Base-by-base conservation (phyloP, 2,888 invertebrate species). In the Phlogophora meticulosa region DNA sequence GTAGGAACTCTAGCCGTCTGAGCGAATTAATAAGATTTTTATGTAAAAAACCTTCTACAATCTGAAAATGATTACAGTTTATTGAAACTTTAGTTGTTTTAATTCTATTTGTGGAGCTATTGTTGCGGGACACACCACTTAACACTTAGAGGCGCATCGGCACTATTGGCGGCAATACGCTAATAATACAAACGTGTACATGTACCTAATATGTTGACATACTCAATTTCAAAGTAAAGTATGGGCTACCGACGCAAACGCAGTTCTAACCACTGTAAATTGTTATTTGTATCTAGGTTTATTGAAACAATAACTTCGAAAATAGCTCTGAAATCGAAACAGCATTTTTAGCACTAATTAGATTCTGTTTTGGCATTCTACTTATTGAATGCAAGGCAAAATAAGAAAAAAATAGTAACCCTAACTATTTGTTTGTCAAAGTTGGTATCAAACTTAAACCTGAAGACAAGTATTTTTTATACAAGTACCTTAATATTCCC, bases 101-200 rank as follows among this genome's bases (percentile, higher is more conserved):
- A 72, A 48, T 28, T 56, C 42, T 63, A 57, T 66, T 73, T 78
- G 78, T 68, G 34, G 61, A 60, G n/a, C 40, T 64, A 71, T 81
- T 79, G 75, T 80, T 75, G 74, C 74, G 78, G 43, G 68, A 72
- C 63, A 63, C 48, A 60, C 65, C 62, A 81, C 71, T 88, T 88
- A 85, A 65, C 88, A 84, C 83, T 46, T 74, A 20, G 4, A 56
- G 43, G 66, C 61, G 65, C 63, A 79, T 82, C 67, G 60, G 42
- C 60, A 60, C 64, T 52, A 75, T 86, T 84, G 53, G 58, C 83
- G 68, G 53, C 53, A 72, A 53, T 55, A 64, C 62, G 82, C 76
- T 87, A 88, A 88, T 83, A 63, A 69, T 74, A 69, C 70, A 79
- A 81, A 81, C 85, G 80, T 85, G 84, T 81, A 40, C 62, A 58